Evolutionary conservation across 2,888 invertebrate genomes (phyloP).

Genomic region (Myopa testacea): DNA sequence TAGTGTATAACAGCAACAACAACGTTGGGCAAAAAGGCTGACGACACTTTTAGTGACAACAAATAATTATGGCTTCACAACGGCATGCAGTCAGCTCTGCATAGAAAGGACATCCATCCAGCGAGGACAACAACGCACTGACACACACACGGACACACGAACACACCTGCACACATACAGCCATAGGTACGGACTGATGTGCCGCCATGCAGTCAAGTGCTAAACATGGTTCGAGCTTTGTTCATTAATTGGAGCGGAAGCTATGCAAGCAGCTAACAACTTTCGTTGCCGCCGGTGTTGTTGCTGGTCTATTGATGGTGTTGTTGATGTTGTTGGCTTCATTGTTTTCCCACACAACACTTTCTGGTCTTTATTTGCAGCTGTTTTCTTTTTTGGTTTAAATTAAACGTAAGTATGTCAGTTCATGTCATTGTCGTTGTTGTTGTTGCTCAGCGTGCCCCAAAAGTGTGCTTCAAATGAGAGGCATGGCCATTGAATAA

Average conservation of each 20-base stretch:
- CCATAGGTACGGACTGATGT: not conserved
- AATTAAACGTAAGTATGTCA: too few relatives aligned
- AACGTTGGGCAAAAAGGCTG: too few relatives aligned
- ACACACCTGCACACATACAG: not conserved
- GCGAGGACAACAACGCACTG: not conserved
- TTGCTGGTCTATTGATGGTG: conserved; percentile 43
- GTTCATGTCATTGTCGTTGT: too few relatives aligned
- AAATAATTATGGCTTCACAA: too few relatives aligned
- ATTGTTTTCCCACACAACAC: not conserved
- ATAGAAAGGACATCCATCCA: not conserved
- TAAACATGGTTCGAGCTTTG: conserved; percentile 35
- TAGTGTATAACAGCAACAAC: too few relatives aligned
- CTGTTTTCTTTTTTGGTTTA: too few relatives aligned
- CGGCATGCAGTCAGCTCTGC: not conserved
- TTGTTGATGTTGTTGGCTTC: conserved; percentile 23
- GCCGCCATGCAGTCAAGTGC: conserved; percentile 24
- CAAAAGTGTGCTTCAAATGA: too few relatives aligned
- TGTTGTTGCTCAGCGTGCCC: not conserved
- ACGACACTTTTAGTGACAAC: too few relatives aligned
- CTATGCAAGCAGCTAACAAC: conserved; percentile 14
- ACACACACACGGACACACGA: not conserved
- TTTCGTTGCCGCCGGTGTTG: conserved; percentile 50
- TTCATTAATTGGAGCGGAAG: conserved; percentile 44
- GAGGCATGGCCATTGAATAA: too few relatives aligned
- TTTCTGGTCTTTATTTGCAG: too few relatives aligned